phyloP scores from a whole-genome alignment of 2,888 invertebrate species.

The Drosophila maculinotata region DNA sequence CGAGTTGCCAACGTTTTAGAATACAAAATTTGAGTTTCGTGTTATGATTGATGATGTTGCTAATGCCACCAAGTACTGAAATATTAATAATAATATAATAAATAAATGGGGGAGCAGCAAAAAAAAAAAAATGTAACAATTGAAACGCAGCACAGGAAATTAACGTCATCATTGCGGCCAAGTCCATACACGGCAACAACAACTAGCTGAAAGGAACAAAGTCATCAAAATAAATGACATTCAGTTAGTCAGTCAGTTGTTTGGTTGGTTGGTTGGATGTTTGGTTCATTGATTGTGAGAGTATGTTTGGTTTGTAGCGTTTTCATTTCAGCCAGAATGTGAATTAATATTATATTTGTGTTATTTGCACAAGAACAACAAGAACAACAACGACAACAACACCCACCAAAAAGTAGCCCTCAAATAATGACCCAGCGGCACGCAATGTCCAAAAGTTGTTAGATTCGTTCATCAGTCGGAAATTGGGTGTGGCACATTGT shows the following conservation, averaged over 20 bases:
- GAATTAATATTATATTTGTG: slow-evolving; percentile 68
- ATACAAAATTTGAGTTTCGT: slow-evolving; percentile 50
- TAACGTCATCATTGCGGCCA: slow-evolving; percentile 48
- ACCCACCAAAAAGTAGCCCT: slow-evolving; percentile 23
- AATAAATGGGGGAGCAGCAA: slow-evolving; percentile 28
- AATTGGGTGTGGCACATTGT: slow-evolving; percentile 31
- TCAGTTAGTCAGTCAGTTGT: slow-evolving; percentile 22
- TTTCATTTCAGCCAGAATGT: slow-evolving; percentile 34
- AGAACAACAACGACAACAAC: slow-evolving; percentile 30
- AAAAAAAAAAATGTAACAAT: slow-evolving; percentile 47
- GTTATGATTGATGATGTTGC: slow-evolving; percentile 65
- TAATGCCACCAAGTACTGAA: slow-evolving; percentile 45
- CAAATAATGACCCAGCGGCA: slow-evolving; percentile 67
- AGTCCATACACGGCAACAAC: slow-evolving; percentile 1
- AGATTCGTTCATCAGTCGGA: slow-evolving; percentile 5
- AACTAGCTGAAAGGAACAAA: slow-evolving; percentile 30
- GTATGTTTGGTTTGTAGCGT: slow-evolving; percentile 35
- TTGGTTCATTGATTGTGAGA: slow-evolving; percentile 43
- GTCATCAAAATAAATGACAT: slow-evolving; percentile 57
- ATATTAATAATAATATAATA: slow-evolving; percentile 44
- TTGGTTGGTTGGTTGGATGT: slow-evolving; percentile 18
- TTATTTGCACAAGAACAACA: slow-evolving; percentile 56
- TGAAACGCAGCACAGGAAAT: slow-evolving; percentile 61
- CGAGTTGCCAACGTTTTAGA: slow-evolving; percentile 43
- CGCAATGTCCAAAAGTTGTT: slow-evolving; percentile 57